Evolutionary conservation across 2,888 invertebrate species (phyloP), one percentile per base, ranked within the genome.

Genomic region (Aricia artaxerxes): DNA sequence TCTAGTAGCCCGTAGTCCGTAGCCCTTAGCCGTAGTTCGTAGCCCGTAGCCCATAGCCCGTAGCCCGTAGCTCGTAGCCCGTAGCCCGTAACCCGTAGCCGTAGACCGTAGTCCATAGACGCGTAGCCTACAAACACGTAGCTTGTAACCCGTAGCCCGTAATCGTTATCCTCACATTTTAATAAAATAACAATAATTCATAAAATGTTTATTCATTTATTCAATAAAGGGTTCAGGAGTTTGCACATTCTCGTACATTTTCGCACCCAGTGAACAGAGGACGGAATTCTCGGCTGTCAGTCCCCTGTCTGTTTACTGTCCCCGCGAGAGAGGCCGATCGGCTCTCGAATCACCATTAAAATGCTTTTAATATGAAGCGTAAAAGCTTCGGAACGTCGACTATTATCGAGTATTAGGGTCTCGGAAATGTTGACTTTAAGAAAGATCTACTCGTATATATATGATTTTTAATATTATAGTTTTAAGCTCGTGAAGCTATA

Each of bases 241-340:
- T 64, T 11, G 24, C 61, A 61, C 61, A 61, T 61, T 64, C 64
- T 64, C 31, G 24, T 5, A 60, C 60, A 24, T 60, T 61, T 2
- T 61, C 24, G 24, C 61, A 24, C 35, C 31, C 69, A 2, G 13
- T 35, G 11, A 69, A 13, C 69, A 69, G 35, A 4, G 35, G 64
- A 64, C 31, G 64, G 11, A 69, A 31, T 69, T 69, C 5, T 69
- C 35, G 69, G 69, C 69, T 69, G 69, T 69, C 69, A 69, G 69
- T 69, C 69, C 69, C 35, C 69, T 69, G 69, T 69, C 69, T 38
- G 35, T 38, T 69, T 69, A 35, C 69, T 31, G 64, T 69, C 35
- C 64, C 35, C 69, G 13, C 16, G 69, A 13, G 69, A 31, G 64
- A 31, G 64, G 11, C 9, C 11, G 61, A 69, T 69, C 69, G 69